Base-by-base conservation (phyloP, 2,113 vertebrate genomes). In the Notothenia coriiceps region DNA sequence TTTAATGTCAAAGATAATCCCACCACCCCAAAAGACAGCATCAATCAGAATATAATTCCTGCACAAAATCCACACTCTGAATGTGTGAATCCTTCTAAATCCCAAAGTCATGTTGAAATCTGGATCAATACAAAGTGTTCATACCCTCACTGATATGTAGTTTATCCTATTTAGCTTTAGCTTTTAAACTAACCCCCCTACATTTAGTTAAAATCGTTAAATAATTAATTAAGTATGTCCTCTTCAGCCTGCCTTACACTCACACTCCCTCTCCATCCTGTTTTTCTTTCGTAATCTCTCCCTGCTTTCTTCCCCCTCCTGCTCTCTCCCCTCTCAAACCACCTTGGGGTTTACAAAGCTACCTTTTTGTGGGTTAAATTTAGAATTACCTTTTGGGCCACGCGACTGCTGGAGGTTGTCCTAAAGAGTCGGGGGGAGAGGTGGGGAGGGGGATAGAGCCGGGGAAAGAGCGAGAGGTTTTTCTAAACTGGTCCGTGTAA, bases 311-410 rank as follows among this genome's bases (percentile, higher is more conserved):
- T 61, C 55, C 68, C 22, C 60, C 43, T 13, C 62, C 57, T 50
- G 25, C 43, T 10, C 62, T 49, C 69, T 61, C 20, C 80, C 71
- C 81, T 76, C 79, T 77, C 75, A 82, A 88, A 77, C 87, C 77
- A 69, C 81, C 70, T 83, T 64, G 46, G 57, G 82, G 59, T 90
- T 91, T 66, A 95, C 94, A 96, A 95, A 94, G 94, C 92, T 70
- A 91, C 93, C 94, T 93, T 95, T 94, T 92, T 93, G 87, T 88
- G 80, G 86, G 86, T 94, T 96, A 95, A 93, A 95, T 94, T 93
- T 95, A 95, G 95, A 79, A 83, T 86, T 79, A 69, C 82, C 83
- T 83, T 90, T 67, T 87, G 84, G 74, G 85, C 82, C 84, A 59
- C 74, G 35, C 35, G 17, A 40, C 82, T 92, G 72, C 67, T 82